Base-by-base conservation (phyloP, 2,797 vertebrate genomes). In the Coregonus sp. region DNA sequence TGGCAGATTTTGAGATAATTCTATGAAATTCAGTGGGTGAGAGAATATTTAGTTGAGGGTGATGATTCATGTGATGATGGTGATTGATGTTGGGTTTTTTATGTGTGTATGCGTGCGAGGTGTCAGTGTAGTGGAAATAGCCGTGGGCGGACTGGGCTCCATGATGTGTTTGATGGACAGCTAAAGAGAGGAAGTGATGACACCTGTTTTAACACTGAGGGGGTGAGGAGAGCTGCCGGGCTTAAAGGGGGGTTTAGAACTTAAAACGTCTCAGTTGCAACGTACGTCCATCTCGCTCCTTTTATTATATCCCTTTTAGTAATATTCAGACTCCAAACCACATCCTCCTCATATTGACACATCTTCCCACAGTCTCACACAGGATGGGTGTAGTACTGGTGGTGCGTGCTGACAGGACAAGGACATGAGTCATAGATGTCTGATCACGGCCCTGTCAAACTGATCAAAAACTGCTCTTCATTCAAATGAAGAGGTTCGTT, bases 151-250 rank as follows among this genome's bases (percentile, higher is more conserved):
- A 85, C 16, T 59, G 70, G 31, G 81, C 87, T 88, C 86, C 83
- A 81, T 87, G 56, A 71, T 90, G 86, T 83, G 85, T 88, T 90
- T 90, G 40, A 90, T 88, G 88, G 90, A 90, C 82, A 80, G 84
- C 82, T 54, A 66, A 68, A 18, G 67, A 54, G 85, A 88, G 91
- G 90, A 92, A 89, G 52, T 59, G 20, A 6, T 59, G 14, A 56
- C 52, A 56, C n/a, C n/a, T 59, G 5, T 59, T 59, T 59, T 59
- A n/a, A 59, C 18, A 9, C 69, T 5, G 20, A 0, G 89, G 65
- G 86, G 87, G 87, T 74, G 18, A n/a, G n/a, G 78, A 85, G 0
- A 76, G 75, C 82, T 81, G 80, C 54, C 79, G 74, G 66, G 2
- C 20, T 25, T 63, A 25, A 25, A 11, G 9, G 40, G 56, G 29